A percentile compares a stretch with the other conserved stretches of the same genome.
phyloP scores from a whole-genome alignment of 1,140 invertebrate species.

The Trinorchestia longiramus region DNA sequence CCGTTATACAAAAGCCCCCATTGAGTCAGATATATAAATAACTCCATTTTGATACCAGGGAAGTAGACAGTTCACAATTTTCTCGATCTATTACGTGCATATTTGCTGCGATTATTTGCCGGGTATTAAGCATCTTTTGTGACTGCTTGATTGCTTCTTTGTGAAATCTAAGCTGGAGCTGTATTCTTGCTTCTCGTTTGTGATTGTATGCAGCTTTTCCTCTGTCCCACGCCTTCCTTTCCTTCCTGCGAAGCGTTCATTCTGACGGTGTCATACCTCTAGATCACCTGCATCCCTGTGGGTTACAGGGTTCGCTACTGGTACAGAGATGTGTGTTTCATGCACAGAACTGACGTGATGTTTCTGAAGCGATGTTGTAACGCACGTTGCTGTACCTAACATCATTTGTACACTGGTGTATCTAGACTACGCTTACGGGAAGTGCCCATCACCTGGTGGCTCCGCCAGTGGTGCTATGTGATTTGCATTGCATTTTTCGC shows the following conservation, averaged over 20 bases:
- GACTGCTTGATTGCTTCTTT: constrained; percentile 7
- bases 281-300: not conserved
- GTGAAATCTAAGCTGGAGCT: not conserved
- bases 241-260: not conserved
- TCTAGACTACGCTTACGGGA: not conserved
- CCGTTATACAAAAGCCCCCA: not conserved
- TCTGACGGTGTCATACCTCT: not conserved
- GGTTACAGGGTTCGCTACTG: not conserved
- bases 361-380: not conserved
- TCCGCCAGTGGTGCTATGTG: not conserved
- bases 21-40: not conserved
- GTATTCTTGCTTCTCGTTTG: not conserved
- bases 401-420: not conserved
- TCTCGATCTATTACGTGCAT: not conserved
- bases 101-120: not conserved
- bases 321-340: not conserved
- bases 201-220: not conserved
- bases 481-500: not conserved
- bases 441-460: not conserved
- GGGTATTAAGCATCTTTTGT: not conserved
- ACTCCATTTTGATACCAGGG: constrained; percentile 28
- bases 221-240: not conserved
- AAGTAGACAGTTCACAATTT: not conserved
- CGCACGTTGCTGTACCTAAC: not conserved
- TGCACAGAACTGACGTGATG: not conserved